Evolutionary conservation across 1,140 invertebrate genomes (phyloP), one percentile per base, ranked within the genome.

Genomic region (Apolygus lucorum): DNA sequence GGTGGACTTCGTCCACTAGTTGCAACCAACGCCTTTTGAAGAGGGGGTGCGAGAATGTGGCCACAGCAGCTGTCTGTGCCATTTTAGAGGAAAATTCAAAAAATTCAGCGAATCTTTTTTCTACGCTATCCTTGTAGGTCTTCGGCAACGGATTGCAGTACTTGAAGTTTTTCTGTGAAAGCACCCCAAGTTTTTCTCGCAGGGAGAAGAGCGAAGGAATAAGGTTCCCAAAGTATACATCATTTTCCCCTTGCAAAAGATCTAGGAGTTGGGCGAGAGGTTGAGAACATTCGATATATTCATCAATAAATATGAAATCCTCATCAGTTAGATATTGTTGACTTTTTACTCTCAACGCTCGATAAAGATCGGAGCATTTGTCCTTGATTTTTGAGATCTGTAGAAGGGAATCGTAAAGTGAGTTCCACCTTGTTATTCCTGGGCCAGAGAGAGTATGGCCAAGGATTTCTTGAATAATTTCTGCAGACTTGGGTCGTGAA

Each of bases 181-280:
- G 34, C 8, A 17, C 17, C 34, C 34, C 8, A 49, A 72, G 17
- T 49, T 66, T 67, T 24, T 52, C 67, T 21, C 59, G 22, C 1
- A 64, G 52, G 2, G 52, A 63, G n/a, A 70, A 49, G 2, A 72
- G 21, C 22, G 71, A 70, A 8, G 69, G 71, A 24, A 72, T 26
- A n/a, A 70, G 28, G 25, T 34, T 63, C 1, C 69, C 69, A 52
- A 67, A 72, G 4, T 25, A 59, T 1, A 21, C n/a, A 24, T 22
- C 14, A 27, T 59, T 2, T 2, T 72, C 68, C 2, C 71, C 71
- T 70, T 72, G 71, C 21, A 72, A 42, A 4, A 67, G 1, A 34
- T 72, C 68, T 22, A 72, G n/a, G 25, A 64, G 68, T 52, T 70
- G 8, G 2, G 71, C 71, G 1, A 72, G 17, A 4, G 68, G 69